Percentiles rank a stretch among this genome's conserved stretches.
Conservation (phyloP, 2,113 vertebrate genomes). For the Antechinus stuartii region DNA sequence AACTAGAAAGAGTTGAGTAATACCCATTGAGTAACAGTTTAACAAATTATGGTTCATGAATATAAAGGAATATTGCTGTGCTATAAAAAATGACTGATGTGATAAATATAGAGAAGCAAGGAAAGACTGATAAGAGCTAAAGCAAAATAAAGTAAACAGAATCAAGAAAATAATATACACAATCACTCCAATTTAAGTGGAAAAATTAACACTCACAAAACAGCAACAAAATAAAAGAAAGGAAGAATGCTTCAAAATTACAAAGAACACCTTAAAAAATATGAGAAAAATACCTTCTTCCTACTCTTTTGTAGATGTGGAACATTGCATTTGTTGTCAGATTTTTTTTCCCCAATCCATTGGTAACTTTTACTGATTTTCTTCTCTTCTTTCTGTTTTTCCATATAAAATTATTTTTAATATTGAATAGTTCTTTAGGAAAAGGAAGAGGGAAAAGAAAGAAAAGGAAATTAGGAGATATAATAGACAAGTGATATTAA, state of each 20-base stretch:
- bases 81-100: background rate
- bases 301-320: background rate
- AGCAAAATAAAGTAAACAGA: background rate
- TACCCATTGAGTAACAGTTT: background rate
- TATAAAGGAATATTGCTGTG: background rate
- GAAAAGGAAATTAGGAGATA: background rate
- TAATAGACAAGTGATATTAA: background rate
- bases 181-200: background rate
- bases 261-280: background rate
- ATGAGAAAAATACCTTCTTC: background rate
- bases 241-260: background rate
- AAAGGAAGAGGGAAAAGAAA: background rate
- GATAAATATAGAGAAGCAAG: background rate
- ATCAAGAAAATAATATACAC: background rate
- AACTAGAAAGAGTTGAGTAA: no score
- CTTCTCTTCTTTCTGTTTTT: background rate
- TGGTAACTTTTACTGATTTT: background rate
- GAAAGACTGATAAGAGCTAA: background rate
- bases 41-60: background rate
- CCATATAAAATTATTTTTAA: background rate
- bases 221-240: background rate
- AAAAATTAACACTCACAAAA: background rate
- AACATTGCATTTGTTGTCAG: background rate
- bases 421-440: background rate
- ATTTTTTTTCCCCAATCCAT: background rate